Evolutionary conservation across 2,888 invertebrate species (phyloP), one percentile per base, ranked within the genome.

Genomic region (Dicyrtoma fusca): DNA sequence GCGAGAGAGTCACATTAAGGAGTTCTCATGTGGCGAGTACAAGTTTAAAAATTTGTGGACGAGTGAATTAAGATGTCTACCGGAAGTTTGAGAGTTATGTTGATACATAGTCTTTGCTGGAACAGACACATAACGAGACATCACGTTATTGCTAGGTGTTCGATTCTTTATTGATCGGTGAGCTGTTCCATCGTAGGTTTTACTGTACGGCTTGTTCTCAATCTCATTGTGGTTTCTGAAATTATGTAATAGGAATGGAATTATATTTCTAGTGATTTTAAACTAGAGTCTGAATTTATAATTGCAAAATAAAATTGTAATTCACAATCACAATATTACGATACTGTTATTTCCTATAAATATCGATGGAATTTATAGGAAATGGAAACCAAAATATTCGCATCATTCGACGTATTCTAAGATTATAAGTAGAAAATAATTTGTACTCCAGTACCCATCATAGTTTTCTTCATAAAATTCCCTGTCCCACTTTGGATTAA

Each of bases 51-150:
- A 62, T 69, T 69, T 73, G 45, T 69, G 51, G 42, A 69, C 71
- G 57, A 65, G 44, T 23, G 65, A 71, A 59, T 45, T 59, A 71
- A 71, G 51, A 53, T 63, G 71, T 57, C 65, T 65, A 75, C 75
- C 75, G 63, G 75, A 73, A 47, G 71, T 68, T 44, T 73, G 71
- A 63, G 73, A 57, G 61, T 69, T 71, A 23, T 73, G 69, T 23
- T 62, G 57, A n/a, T 70, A 70, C 23, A 74, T 25, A 44, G 59
- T 70, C 47, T 64, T 59, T n/a, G 63, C 34, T 17, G 59, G 68
- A 13, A 65, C 79, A 34, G 79, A 78, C 55, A 79, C 75, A 59
- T 79, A 78, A 21, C 78, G 75, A 25, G 79, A 72, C 23, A 79
- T 66, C 5, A 69, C 49, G 51, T 70, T 55, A 14, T 55, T 65